Evolutionary conservation across 2,888 invertebrate species (phyloP), one percentile per base, ranked within the genome.

Genomic region (Alloplasta piceator): DNA sequence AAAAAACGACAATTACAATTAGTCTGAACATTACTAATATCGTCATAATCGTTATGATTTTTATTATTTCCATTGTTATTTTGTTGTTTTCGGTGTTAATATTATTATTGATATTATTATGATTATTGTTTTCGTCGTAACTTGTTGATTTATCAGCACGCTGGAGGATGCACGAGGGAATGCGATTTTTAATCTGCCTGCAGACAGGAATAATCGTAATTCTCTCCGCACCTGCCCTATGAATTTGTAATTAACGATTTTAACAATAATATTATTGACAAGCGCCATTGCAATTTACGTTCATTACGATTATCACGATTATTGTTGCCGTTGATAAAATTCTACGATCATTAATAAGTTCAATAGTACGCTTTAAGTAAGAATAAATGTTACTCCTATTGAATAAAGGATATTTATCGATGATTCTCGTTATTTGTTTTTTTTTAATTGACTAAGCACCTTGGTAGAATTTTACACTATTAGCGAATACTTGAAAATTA

Each of bases 351-450:
- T 52, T 52, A 52, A 90, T 92, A 90, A 90, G 89, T 92, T 92
- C 89, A 89, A 89, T 88, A 82, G 88, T 89, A 90, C 90, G 90
- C 91, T 92, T 91, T 91, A 90, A 90, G 89, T 91, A 89, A 91
- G 90, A 88, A 91, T 92, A 90, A 91, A 92, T 92, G 92, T 92
- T 92, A 91, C 91, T 91, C 90, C 90, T 90, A 91, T 91, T 91
- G 91, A 92, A 92, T 92, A 92, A 92, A 92, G 89, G 91, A 91
- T 92, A 91, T 92, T 92, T 91, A 92, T 91, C 91, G 90, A 92
- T 90, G 90, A 91, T 88, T 58, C 70, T 74, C 52, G 58, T 70
- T 80, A 71, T 36, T 76, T 36, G 46, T 74, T 50, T 50, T 58
- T 70, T 36, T 60, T 52, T 60, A 36, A 36, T 60, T 63, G 55